Conservation (phyloP, 2,797 vertebrate species). For the Gymnothorax reevesii region DNA sequence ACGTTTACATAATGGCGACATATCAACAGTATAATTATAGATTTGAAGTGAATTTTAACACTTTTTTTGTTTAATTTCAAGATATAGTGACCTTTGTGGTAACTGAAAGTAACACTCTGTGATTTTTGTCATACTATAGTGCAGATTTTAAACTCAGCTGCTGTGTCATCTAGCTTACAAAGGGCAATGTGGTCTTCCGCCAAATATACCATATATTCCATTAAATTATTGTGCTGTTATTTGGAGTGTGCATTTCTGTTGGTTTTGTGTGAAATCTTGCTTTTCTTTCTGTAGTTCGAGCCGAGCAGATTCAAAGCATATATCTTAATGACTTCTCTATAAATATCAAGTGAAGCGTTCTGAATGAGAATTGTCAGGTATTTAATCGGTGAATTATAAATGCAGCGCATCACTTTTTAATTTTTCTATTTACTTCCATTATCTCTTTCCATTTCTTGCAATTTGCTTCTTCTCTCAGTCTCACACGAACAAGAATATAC, state of each 20-base stretch:
- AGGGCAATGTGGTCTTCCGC: background rate
- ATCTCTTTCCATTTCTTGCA: background rate
- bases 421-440: background rate
- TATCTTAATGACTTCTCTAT: background rate
- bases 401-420: background rate
- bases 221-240: conserved; percentile 31
- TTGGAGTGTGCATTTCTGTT: conserved; percentile 16
- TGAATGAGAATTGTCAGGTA: conserved; percentile 17
- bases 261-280: background rate
- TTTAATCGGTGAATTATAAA: conserved; percentile 17
- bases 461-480: background rate
- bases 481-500: background rate
- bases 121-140: background rate
- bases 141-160: background rate
- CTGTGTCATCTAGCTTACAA: background rate
- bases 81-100: background rate
- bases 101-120: background rate
- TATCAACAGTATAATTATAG: background rate
- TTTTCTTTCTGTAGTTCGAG: background rate
- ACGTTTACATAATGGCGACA: background rate
- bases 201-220: conserved; percentile 17
- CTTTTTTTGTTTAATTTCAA: background rate
- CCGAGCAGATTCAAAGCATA: background rate
- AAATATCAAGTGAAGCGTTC: background rate
- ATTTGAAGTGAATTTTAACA: background rate